phyloP scores from a whole-genome alignment of 2,888 invertebrate genomes.

The Morinoia aosen region DNA sequence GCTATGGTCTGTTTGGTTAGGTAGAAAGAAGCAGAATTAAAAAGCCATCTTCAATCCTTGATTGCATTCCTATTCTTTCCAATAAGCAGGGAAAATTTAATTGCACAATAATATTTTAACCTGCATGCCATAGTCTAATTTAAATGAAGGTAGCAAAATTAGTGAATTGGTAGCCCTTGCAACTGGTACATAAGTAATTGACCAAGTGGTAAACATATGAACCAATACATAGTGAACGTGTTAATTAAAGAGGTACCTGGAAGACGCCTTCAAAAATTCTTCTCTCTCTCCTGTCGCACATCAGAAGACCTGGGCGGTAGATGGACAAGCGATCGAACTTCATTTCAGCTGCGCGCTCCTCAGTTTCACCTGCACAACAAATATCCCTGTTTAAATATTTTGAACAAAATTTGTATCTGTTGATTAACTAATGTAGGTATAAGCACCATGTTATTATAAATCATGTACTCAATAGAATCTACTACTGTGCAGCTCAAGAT shows the following conservation, averaged over 20 bases:
- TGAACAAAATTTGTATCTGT: background rate
- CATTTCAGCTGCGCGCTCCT: constrained; percentile 68
- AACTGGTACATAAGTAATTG: no score
- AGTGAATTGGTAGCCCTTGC: no score
- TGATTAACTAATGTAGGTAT: background rate
- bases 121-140: no score
- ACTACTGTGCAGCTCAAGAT: background rate
- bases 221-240: no score
- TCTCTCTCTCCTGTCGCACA: constrained; percentile 69
- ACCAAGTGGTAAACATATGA: no score
- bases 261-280: constrained; percentile 68
- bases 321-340: constrained; percentile 69
- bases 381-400: background rate
- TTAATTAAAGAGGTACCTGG: constrained; percentile 58
- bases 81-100: no score
- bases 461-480: background rate
- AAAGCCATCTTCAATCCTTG: no score
- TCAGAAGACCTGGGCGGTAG: constrained; percentile 69
- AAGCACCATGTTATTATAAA: background rate
- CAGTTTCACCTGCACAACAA: constrained; percentile 68
- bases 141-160: no score
- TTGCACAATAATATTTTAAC: no score
- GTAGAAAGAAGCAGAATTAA: no score
- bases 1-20: no score
- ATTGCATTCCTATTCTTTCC: no score